phyloP scores from a whole-genome alignment of 30 jellyfish, hydroid and myxozoan genomes.

The Chrysaora quinquecirrha region DNA sequence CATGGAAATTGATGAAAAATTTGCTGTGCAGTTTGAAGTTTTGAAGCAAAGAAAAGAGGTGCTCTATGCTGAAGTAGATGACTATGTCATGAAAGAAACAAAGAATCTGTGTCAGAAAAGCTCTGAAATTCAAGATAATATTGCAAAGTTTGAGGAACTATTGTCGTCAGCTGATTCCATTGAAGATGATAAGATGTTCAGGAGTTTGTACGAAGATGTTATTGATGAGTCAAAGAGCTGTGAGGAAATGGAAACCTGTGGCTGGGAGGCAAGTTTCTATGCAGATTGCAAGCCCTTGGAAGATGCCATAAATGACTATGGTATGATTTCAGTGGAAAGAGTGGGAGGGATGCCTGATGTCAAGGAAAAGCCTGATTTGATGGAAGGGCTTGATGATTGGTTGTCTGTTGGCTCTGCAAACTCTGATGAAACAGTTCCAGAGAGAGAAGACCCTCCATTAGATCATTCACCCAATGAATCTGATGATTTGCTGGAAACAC shows the following conservation, averaged over 20 bases:
- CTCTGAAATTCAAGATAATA: not conserved
- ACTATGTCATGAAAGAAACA: not conserved
- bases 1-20: constrained; percentile 6
- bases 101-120: not conserved
- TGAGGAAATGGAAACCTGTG: not conserved
- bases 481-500: constrained; percentile 6
- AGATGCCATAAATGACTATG: not conserved
- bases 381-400: not conserved
- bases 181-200: not conserved
- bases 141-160: not conserved
- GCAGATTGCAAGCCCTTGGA: constrained; percentile 1
- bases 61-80: not conserved
- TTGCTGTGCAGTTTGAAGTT: constrained; percentile 8
- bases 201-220: not conserved
- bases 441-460: not conserved
- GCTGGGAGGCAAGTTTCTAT: not conserved
- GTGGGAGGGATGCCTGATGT: not conserved
- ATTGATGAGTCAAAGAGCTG: not conserved
- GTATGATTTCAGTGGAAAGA: not conserved
- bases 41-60: constrained; percentile 21
- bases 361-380: not conserved
- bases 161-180: not conserved
- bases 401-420: not conserved
- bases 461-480: not conserved
- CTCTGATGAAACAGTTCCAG: no score